Base-by-base conservation (phyloP, 2,888 invertebrate genomes). In the Carpatolechia fugitivella region DNA sequence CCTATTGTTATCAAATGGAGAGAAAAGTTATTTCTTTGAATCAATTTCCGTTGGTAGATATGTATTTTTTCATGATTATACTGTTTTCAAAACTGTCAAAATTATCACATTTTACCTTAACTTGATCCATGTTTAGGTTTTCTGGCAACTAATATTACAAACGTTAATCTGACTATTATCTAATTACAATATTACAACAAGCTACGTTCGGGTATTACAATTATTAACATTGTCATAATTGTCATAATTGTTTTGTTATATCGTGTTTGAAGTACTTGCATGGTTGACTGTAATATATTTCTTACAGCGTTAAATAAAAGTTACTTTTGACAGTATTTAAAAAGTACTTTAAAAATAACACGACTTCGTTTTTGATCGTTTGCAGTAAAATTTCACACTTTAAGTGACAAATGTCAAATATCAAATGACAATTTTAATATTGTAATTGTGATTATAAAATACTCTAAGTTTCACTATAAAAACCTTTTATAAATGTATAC, bases 401-500 rank as follows among this genome's bases (percentile, higher is more conserved):
- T n/a, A n/a, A n/a, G n/a, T n/a, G 20, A 18, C 6, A 10, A 20
- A 2, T 16, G 3, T 4, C 10, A 3, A 41, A 41, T 16, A 16
- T 16, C 5, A 1, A 13, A 10, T 44, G 44, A 44, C 44, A 44
- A 44, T 44, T 13, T 29, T 29, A 29, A 44, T 20, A 44, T 7
- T 30, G 46, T 65, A 64, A 63, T 69, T 78, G 78, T 69, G 64
- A 61, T 71, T 78, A 78, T 74, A 71, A 69, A 76, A 65, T 64
- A 63, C 51, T 40, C 76, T 77, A 77, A 67, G 53, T 64, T 66
- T 65, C 60, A 58, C 80, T 82, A 83, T 84, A 87, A 86, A 86
- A 85, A 77, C 68, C 69, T 70, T 74, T 82, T 85, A 88, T 76
- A 87, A 88, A 88, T 85, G 85, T 88, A 85, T 88, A 85, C 76